A percentile compares a stretch with the other conserved stretches of the same genome.
Evolutionary conservation across 2,888 invertebrate genomes (phyloP).

Genomic region (Deilephila porcellus): DNA sequence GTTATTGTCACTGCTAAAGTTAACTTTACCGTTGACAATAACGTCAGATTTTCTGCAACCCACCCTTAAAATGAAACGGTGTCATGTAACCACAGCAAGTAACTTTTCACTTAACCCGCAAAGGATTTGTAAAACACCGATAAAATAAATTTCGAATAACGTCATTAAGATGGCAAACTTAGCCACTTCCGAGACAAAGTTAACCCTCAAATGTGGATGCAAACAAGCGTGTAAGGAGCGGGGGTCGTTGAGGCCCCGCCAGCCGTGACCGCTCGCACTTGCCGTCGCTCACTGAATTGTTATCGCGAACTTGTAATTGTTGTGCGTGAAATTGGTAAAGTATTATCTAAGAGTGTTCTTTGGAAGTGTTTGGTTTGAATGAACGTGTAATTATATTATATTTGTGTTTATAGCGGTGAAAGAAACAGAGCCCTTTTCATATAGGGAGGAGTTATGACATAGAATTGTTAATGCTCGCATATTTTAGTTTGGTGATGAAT

Average conservation of each 20-base stretch:
- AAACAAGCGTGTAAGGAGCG: slow-evolving; percentile 52
- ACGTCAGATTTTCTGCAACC: no score
- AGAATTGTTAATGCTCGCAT: no score
- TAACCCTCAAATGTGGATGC: slow-evolving; percentile 37
- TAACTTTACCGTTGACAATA: no score
- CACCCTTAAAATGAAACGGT: no score
- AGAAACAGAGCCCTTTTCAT: no score
- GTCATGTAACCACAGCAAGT: neutral
- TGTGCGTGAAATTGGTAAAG: neutral
- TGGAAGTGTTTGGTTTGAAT: no score
- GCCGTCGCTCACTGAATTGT: neutral
- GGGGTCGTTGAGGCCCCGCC: slow-evolving; percentile 50
- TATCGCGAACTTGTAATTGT: slow-evolving; percentile 14
- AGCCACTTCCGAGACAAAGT: slow-evolving; percentile 40
- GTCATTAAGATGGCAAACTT: slow-evolving; percentile 45
- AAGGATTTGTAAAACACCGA: slow-evolving; percentile 20
- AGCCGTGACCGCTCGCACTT: slow-evolving; percentile 38
- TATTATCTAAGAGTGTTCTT: neutral
- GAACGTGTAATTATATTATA: no score
- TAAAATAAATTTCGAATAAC: slow-evolving; percentile 38
- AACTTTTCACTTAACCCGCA: neutral
- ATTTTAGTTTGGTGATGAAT: no score
- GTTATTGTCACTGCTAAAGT: no score
- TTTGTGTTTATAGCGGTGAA: no score
- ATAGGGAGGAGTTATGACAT: no score